phyloP scores from a whole-genome alignment of 2,113 vertebrate genomes.

The Tiliqua scincoides region DNA sequence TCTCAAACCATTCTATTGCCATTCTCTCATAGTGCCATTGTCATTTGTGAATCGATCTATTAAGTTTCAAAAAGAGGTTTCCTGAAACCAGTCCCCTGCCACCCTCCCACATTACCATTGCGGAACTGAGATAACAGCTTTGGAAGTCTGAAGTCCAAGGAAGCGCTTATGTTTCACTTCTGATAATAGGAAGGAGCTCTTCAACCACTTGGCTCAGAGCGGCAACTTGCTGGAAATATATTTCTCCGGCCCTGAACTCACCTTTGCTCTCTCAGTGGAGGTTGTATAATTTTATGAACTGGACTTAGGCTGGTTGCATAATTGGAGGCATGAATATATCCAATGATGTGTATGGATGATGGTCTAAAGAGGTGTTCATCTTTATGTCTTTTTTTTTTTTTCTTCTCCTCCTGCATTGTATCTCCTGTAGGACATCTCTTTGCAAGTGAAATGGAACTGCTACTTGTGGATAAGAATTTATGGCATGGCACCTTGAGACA shows the following conservation, averaged over 20 bases:
- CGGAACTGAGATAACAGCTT: background rate
- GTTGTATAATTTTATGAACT: slow-evolving; percentile 49
- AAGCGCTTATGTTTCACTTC: background rate
- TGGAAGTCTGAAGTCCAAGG: background rate
- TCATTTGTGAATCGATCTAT: background rate
- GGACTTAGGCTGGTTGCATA: slow-evolving; percentile 33
- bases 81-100: background rate
- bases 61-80: background rate
- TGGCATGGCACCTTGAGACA: slow-evolving; percentile 19
- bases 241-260: slow-evolving; percentile 54
- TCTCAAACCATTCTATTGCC: background rate
- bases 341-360: slow-evolving; percentile 7
- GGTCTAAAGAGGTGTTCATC: background rate
- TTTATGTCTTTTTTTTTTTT: background rate
- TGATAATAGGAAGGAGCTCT: slow-evolving; percentile 44
- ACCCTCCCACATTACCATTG: background rate
- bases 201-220: slow-evolving; percentile 41
- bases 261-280: slow-evolving; percentile 60
- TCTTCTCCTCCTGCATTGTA: too few relatives aligned
- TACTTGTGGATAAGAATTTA: background rate
- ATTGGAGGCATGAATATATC: slow-evolving; percentile 65
- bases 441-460: background rate
- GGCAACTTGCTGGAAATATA: slow-evolving; percentile 53
- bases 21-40: background rate
- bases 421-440: background rate